Percentiles rank a stretch among this genome's conserved stretches.
These are phyloP conservation scores for Leucosticte australis DNA, from an alignment of 2,113 vertebrate species.

Conservation along the genomic window DNA sequence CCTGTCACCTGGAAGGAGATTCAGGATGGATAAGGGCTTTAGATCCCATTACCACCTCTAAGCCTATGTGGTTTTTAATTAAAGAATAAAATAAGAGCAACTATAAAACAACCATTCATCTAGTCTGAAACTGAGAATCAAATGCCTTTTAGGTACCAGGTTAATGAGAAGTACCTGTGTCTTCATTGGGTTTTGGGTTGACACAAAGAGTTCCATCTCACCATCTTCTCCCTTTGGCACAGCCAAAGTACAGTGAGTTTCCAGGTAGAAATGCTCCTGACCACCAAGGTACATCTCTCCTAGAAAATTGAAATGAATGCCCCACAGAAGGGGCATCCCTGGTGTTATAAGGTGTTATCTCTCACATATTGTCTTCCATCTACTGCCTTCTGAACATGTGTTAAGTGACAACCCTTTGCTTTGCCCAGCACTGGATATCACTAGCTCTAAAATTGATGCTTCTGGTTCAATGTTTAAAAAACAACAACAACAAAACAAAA, in stretches of 20 bases:
- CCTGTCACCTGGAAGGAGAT: not conserved
- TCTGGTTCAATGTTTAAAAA: not conserved
- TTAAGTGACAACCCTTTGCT: not conserved
- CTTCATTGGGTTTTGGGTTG: conserved; percentile 83
- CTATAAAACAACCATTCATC: not conserved
- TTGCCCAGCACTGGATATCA: not conserved
- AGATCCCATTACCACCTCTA: not conserved
- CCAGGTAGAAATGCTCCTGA: conserved; percentile 97
- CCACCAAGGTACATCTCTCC: conserved; percentile 91
- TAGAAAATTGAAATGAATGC: conserved; percentile 39
- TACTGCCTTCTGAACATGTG: not conserved
- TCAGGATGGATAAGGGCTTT: not conserved
- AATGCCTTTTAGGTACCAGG: not conserved
- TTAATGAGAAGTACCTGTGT: conserved; percentile 75
- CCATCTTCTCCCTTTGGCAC: conserved; percentile 88
- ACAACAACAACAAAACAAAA: too few species aligned
- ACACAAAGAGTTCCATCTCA: conserved; percentile 92
- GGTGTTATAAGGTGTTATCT: not conserved
- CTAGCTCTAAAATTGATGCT: not conserved
- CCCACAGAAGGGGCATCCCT: not conserved
- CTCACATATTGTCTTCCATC: not conserved
- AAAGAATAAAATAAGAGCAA: not conserved
- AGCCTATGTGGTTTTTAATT: not conserved
- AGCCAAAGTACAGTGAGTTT: conserved; percentile 89
- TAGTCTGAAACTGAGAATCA: not conserved